Evolutionary conservation across 2,797 vertebrate species (phyloP).

Genomic region (Tachyglossus aculeatus): DNA sequence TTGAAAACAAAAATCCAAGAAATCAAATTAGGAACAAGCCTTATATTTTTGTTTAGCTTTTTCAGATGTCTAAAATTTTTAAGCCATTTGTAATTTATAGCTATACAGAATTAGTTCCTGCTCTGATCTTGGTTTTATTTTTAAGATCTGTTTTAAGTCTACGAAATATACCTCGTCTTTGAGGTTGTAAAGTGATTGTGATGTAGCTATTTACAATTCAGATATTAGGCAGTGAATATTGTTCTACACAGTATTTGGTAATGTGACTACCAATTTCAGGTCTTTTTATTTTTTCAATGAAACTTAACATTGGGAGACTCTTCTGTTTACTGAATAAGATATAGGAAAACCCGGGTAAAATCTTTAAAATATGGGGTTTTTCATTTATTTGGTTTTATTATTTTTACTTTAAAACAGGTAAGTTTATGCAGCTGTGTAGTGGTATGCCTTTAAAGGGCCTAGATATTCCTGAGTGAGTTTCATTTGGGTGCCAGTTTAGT

Average conservation of each 20-base stretch:
- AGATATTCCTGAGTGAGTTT: slow-evolving; percentile 17
- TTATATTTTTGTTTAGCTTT: not conserved
- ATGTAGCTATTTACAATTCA: too few species aligned
- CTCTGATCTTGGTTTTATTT: too few species aligned
- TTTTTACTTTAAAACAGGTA: slow-evolving; percentile 14
- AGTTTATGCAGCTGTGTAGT: not conserved
- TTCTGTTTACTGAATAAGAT: slow-evolving; percentile 4
- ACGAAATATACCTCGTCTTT: too few species aligned
- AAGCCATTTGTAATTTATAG: not conserved
- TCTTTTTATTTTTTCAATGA: slow-evolving; percentile 5
- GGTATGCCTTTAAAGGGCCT: not conserved
- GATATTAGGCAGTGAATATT: slow-evolving; percentile 16
- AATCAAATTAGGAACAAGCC: not conserved
- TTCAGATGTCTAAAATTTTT: not conserved
- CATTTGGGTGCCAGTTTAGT: slow-evolving; percentile 26
- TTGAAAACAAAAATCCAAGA: not conserved
- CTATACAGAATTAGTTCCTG: not conserved
- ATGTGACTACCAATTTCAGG: slow-evolving; percentile 5
- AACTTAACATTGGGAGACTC: not conserved
- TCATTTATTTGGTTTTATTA: too few species aligned
- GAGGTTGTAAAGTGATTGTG: too few species aligned
- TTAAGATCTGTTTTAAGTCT: too few species aligned
- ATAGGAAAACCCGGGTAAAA: not conserved
- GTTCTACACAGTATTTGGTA: not conserved
- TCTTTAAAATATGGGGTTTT: too few species aligned